Evolutionary conservation across 1,140 invertebrate genomes (phyloP), one percentile per base, ranked within the genome.

Genomic region (Bemisia tabaci): DNA sequence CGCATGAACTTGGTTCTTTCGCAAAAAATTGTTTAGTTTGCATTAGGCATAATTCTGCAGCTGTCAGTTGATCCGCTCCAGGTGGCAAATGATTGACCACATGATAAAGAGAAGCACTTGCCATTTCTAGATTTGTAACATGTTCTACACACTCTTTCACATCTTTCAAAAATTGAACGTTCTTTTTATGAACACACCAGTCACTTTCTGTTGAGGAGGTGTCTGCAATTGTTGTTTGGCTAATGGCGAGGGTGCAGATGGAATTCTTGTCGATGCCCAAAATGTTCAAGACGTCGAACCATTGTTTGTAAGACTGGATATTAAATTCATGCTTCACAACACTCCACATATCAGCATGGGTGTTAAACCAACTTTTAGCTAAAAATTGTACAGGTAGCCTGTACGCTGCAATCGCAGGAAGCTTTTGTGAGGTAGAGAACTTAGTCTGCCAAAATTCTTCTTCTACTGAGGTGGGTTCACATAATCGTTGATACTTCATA

Each of bases 51-150:
- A 76, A 74, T 69, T 75, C 70, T 17, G 75, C 75, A 25, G 78
- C 77, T 26, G 73, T 73, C 1, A 78, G 77, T 74, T 77, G 75
- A 70, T 79, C 78, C 23, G 77, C 76, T 72, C 74, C 77, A 70
- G 74, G 75, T 2, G 77, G 77, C 12, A 75, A 74, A 65, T 74
- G 74, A 72, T 77, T 78, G n/a, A 79, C 74, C 12, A 78, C 73
- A 64, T 74, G 74, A 65, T 79, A 80, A 26, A 79, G 69, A 23
- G 75, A 75, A 22, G 75, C 77, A 21, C 75, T 73, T 2, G 74
- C 69, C 33, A 72, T 71, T 22, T 74, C 73, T 22, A 73, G 65
- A n/a, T 73, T 74, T 1, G 64, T 65, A 67, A 80, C 78, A 24
- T 63, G 69, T 67, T 71, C 65, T 26, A 79, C 74, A 64, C 79